phyloP scores from a whole-genome alignment of 2,113 vertebrate genomes.

The Neodontobutis hainanensis region DNA sequence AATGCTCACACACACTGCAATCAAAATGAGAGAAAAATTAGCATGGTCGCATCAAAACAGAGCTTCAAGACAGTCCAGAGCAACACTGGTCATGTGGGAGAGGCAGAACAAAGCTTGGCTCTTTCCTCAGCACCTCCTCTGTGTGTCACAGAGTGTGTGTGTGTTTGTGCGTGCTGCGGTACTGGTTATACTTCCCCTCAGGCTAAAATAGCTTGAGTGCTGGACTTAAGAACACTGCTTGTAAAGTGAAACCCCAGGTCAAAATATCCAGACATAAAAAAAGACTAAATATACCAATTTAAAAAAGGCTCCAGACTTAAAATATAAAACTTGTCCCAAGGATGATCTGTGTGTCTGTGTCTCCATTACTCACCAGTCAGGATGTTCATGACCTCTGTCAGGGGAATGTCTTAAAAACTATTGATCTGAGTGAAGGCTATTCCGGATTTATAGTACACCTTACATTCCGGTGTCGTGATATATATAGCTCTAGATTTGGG shows the following conservation, averaged over 20 bases:
- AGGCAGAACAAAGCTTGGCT: constrained; percentile 46
- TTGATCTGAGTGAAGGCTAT: constrained; percentile 44
- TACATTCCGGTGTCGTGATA: constrained; percentile 14
- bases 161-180: constrained; percentile 18
- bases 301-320: neutral
- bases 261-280: constrained; percentile 17
- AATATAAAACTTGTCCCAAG: neutral
- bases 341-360: neutral
- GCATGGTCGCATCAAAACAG: neutral
- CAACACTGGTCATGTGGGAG: neutral
- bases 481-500: constrained; percentile 46
- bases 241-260: constrained; percentile 40
- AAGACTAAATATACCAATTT: constrained; percentile 10
- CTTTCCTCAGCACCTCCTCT: constrained; percentile 26
- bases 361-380: constrained; percentile 70
- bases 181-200: constrained; percentile 23
- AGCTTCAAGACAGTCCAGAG: neutral
- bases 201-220: constrained; percentile 24
- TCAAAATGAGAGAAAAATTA: constrained; percentile 21
- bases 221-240: constrained; percentile 33
- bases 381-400: constrained; percentile 55
- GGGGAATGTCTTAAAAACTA: constrained; percentile 38
- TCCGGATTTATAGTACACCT: constrained; percentile 27
- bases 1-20: constrained; percentile 44
- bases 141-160: neutral